Conservation (phyloP, 2,888 invertebrate species). For the Eupithecia vulgata region DNA sequence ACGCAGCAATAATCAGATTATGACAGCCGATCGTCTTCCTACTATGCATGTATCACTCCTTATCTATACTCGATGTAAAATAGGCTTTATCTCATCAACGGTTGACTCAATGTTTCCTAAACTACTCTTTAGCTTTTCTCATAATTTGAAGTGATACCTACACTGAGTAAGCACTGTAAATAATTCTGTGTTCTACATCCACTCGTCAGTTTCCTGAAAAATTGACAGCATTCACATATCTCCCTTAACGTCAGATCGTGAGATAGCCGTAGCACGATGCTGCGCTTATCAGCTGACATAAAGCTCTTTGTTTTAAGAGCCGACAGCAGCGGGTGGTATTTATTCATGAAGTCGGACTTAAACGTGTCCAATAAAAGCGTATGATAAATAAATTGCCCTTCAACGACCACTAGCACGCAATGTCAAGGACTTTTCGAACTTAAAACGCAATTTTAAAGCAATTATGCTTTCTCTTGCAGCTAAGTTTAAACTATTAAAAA, state of each 20-base stretch:
- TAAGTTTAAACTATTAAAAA: conserved; percentile 35
- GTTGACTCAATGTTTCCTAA: background rate
- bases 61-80: conserved; percentile 16
- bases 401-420: background rate
- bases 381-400: conserved; percentile 21
- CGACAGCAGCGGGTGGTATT: conserved; percentile 53
- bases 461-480: background rate
- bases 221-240: conserved; percentile 57
- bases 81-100: background rate
- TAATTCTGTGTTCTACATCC: conserved; percentile 43
- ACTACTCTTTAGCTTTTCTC: background rate
- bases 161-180: background rate
- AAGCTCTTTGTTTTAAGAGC: conserved; percentile 55
- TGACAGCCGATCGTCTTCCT: conserved; percentile 76
- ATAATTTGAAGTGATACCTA: background rate
- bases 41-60: conserved; percentile 29
- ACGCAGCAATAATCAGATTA: conserved; percentile 82
- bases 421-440: background rate
- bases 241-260: conserved; percentile 45
- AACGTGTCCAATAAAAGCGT: conserved; percentile 44
- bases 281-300: conserved; percentile 54
- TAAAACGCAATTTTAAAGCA: background rate
- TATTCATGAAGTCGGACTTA: conserved; percentile 30
- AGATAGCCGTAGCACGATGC: conserved; percentile 48
- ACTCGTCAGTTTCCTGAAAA: conserved; percentile 65